Conservation (phyloP, 2,888 invertebrate genomes). For the Coecobrya sp. region DNA sequence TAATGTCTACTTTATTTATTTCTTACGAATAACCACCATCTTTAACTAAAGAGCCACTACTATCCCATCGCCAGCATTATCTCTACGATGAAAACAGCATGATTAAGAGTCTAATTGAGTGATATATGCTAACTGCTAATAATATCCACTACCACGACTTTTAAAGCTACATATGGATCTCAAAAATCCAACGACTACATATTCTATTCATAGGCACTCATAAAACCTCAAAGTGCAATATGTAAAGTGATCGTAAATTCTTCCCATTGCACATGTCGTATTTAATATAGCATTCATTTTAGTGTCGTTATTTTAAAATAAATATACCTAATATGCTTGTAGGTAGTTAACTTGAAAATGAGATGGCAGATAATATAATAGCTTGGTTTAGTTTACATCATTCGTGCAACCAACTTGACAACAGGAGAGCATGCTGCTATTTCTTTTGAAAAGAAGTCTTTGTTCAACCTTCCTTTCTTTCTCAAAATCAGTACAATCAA, state of each 20-base stretch:
- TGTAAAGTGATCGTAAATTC: conserved; percentile 5
- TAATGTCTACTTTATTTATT: neutral
- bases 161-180: neutral
- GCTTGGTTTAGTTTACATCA: conserved; percentile 6
- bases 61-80: neutral
- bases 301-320: neutral
- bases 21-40: neutral
- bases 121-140: neutral
- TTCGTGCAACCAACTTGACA: neutral
- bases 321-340: neutral
- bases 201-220: too few relatives aligned
- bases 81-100: neutral
- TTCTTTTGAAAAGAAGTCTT: conserved; percentile 11
- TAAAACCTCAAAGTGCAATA: neutral
- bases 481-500: conserved; percentile 22
- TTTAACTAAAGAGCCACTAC: neutral
- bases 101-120: conserved; percentile 39
- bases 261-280: neutral
- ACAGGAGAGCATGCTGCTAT: neutral
- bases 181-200: too few relatives aligned
- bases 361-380: conserved; percentile 11
- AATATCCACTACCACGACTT: conserved; percentile 8
- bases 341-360: conserved; percentile 8
- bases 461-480: conserved; percentile 5
- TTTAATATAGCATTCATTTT: conserved; percentile 18